phyloP scores from a whole-genome alignment of 2,888 invertebrate genomes.

The Acleris literana region DNA sequence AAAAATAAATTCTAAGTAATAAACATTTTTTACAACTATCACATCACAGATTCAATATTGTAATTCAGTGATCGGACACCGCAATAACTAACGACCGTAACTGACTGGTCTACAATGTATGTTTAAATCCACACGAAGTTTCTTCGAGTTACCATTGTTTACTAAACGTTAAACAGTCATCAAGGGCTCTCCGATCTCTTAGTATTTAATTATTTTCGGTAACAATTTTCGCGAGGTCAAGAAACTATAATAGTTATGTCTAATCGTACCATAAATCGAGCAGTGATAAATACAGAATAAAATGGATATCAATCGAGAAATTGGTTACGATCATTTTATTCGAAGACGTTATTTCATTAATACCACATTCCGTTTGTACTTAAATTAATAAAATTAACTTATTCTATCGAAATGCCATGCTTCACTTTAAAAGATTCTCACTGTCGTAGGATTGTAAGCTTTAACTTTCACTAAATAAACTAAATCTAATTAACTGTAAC shows the following conservation, averaged over 20 bases:
- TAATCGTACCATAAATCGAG: slow-evolving; percentile 8
- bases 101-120: not conserved
- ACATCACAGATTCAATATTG: slow-evolving; percentile 70
- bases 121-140: not conserved
- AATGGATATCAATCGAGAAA: slow-evolving; percentile 22
- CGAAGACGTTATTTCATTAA: slow-evolving; percentile 24
- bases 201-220: slow-evolving; percentile 42
- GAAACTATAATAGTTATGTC: slow-evolving; percentile 10
- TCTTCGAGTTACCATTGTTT: not conserved
- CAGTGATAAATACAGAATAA: slow-evolving; percentile 13
- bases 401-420: slow-evolving; percentile 64
- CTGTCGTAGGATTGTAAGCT: slow-evolving; percentile 51
- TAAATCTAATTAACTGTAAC: slow-evolving; percentile 43
- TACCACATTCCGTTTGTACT: slow-evolving; percentile 46
- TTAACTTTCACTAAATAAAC: slow-evolving; percentile 37
- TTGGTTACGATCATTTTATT: slow-evolving; percentile 15
- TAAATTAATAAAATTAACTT: slow-evolving; percentile 48
- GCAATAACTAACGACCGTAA: not conserved
- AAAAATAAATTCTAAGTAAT: slow-evolving; percentile 58
- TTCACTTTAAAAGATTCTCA: slow-evolving; percentile 60
- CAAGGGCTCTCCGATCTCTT: slow-evolving; percentile 36
- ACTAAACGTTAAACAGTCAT: not conserved
- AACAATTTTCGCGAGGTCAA: slow-evolving; percentile 51
- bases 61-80: slow-evolving; percentile 39
- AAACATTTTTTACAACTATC: slow-evolving; percentile 56